Evolutionary conservation across 2,888 invertebrate species (phyloP), one percentile per base, ranked within the genome.

Genomic region (Drosophila histrio): DNA sequence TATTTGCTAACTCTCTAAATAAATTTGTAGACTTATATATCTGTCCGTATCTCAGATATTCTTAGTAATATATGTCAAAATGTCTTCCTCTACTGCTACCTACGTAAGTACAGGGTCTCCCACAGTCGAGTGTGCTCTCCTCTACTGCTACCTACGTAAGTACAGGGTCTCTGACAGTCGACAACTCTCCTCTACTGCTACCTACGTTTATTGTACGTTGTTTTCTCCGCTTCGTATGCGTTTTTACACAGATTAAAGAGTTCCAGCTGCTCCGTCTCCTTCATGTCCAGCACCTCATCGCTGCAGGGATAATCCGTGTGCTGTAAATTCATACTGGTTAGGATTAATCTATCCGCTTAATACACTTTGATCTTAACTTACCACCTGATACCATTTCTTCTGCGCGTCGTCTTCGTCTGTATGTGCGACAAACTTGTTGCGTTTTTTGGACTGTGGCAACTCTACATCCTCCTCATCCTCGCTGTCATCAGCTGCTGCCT

Each of bases 351-450:
- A 1, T 32, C 4, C 5, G 59, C 50, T 15, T 19, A 2, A 15
- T 5, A n/a, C n/a, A n/a, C n/a, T n/a, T 0, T 2, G 2, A 3
- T 7, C 3, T 7, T 0, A 4, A 88, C 86, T 66, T 86, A 91
- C 91, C 78, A 89, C 83, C 60, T 89, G 68, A 61, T 84, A 92
- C 92, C 92, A 92, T 50, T 91, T 91, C 47, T 89, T 84, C 1
- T 88, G 80, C 0, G 75, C 50, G 26, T 88, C 88, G n/a, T 83
- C 77, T 1, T 79, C 84, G 1, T 87, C 77, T 2, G 63, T 70
- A 2, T 84, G 64, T 0, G 61, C 56, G 3, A 87, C 69, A 1
- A 78, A 58, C 38, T 81, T 70, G 21, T 57, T 75, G 28, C 71
- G 75, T 44, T 78, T 80, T 17, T 72, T 66, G 2, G 39, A n/a